Evolutionary conservation across 2,888 invertebrate genomes (phyloP), one percentile per base, ranked within the genome.

Genomic region (Isotomurus palustris): DNA sequence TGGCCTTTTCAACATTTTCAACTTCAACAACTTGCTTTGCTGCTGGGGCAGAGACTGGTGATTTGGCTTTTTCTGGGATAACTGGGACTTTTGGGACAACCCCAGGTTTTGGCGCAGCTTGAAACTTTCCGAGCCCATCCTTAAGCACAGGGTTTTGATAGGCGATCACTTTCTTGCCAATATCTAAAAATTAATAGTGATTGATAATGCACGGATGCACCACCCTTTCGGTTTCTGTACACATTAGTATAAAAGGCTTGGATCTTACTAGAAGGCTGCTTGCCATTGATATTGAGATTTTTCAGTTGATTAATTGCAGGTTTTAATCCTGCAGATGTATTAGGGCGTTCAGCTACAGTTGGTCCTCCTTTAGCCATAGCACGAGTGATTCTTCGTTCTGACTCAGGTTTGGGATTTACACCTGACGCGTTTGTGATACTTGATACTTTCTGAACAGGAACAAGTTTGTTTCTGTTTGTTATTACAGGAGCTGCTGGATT

Each of bases 351-450:
- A 44, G 35, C n/a, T 49, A 12, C 40, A 25, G 43, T 17, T 36
- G 45, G n/a, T 2, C 19, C 27, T 12, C 52, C 51, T 58, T 60
- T 66, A 6, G 51, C 41, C 68, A 68, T 68, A 14, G 65, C 60
- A 14, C 68, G 50, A 10, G 66, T 66, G 1, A 66, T 61, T 43
- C 61, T 32, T 14, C 60, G 36, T 36, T 43, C 56, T n/a, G n/a
- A n/a, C n/a, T n/a, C n/a, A n/a, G n/a, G n/a, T n/a, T n/a, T n/a
- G n/a, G n/a, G n/a, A n/a, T n/a, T n/a, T n/a, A n/a, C n/a, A n/a
- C n/a, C n/a, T n/a, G n/a, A n/a, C n/a, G n/a, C n/a, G n/a, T n/a
- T n/a, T n/a, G n/a, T n/a, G n/a, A n/a, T n/a, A n/a, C n/a, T n/a
- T n/a, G n/a, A n/a, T n/a, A n/a, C n/a, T n/a, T n/a, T n/a, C n/a